Conservation (phyloP, 2,113 vertebrate genomes). For the Onychostruthus taczanowskii region DNA sequence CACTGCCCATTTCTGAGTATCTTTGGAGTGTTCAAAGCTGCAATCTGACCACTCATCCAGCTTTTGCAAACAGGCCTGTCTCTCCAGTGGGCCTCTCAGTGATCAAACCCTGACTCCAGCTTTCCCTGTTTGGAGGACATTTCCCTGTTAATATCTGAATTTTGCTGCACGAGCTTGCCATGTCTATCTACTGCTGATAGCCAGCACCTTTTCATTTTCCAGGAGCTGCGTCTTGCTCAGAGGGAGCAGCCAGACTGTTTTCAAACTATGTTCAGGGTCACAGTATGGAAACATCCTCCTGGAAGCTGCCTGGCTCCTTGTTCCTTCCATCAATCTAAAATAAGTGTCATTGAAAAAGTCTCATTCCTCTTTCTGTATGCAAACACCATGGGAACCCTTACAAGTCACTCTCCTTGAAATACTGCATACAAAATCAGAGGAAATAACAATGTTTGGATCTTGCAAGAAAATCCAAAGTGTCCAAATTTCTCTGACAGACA, state of each 20-base stretch:
- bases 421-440: neutral
- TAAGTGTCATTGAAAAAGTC: constrained; percentile 1
- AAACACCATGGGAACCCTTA: neutral
- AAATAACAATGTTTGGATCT: constrained; percentile 31
- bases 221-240: neutral
- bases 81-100: neutral
- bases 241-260: neutral
- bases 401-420: constrained; percentile 24
- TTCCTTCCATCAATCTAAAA: constrained; percentile 16
- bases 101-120: neutral
- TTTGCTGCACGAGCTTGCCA: neutral
- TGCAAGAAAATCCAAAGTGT: constrained; percentile 18
- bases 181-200: neutral
- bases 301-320: constrained; percentile 10
- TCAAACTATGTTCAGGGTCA: neutral
- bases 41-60: neutral
- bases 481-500: constrained; percentile 42
- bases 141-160: neutral
- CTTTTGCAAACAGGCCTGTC: neutral
- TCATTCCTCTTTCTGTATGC: neutral
- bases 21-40: neutral
- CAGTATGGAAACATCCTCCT: neutral
- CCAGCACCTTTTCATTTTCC: neutral
- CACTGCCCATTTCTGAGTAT: neutral
- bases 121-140: neutral